phyloP scores from a whole-genome alignment of 2,888 invertebrate species.

The Alcis repandata region DNA sequence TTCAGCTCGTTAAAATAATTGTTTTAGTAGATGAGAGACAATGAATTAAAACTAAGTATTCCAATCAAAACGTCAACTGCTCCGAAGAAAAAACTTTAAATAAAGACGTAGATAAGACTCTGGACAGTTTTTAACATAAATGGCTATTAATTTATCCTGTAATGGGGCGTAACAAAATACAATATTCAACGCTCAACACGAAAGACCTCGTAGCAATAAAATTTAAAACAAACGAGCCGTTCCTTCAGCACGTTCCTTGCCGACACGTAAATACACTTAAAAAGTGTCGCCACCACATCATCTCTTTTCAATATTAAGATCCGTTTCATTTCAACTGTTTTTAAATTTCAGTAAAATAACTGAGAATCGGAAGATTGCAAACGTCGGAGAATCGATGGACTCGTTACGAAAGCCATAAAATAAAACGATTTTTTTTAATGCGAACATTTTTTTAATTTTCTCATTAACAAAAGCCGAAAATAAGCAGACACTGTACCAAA shows the following conservation, averaged over 20 bases:
- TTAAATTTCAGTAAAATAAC: slow-evolving; percentile 57
- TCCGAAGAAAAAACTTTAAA: slow-evolving; percentile 4
- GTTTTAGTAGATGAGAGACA: slow-evolving; percentile 59
- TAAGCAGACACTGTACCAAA: slow-evolving; percentile 32
- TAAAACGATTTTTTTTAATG: slow-evolving; percentile 27
- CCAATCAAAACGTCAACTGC: slow-evolving; percentile 9
- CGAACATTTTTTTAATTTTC: slow-evolving; percentile 42
- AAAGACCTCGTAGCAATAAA: slow-evolving; percentile 41
- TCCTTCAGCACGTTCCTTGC: slow-evolving; percentile 56
- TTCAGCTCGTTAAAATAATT: slow-evolving; percentile 63
- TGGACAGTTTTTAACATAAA: slow-evolving; percentile 21
- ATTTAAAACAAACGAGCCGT: slow-evolving; percentile 54
- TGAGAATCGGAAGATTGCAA: slow-evolving; percentile 37
- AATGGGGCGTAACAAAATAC: slow-evolving; percentile 41
- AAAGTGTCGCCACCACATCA: slow-evolving; percentile 59
- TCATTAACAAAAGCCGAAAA: slow-evolving; percentile 41
- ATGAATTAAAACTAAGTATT: slow-evolving; percentile 42
- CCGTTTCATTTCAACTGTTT: slow-evolving; percentile 58
- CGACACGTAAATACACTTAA: slow-evolving; percentile 72
- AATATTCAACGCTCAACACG: slow-evolving; percentile 38
- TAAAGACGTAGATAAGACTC: slow-evolving; percentile 10
- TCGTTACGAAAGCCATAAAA: slow-evolving; percentile 21
- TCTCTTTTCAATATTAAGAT: slow-evolving; percentile 61
- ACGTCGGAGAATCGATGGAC: slow-evolving; percentile 4
- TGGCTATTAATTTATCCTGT: slow-evolving; percentile 30